Evolutionary conservation across 1,140 invertebrate species (phyloP).

Genomic region (Telenomus remus): DNA sequence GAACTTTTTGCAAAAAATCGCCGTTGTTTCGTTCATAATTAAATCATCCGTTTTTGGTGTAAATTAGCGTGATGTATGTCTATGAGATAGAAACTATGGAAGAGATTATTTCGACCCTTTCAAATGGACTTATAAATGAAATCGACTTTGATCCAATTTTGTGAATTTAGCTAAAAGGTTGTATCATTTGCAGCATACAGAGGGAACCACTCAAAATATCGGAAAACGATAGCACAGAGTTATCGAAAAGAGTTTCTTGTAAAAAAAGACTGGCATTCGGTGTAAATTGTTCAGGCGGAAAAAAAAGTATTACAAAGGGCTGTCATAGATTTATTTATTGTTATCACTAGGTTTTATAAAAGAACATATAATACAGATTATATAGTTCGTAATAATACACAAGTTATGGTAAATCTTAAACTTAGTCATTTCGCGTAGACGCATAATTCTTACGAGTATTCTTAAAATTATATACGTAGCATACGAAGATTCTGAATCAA

Average conservation of each 20-base stretch:
- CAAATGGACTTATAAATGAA: conserved; percentile 9
- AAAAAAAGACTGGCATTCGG: too few species aligned
- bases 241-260: conserved; percentile 1
- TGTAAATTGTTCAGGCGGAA: neutral
- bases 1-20: conserved; percentile 11
- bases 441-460: conserved; percentile 58
- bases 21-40: conserved; percentile 5
- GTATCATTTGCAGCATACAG: conserved; percentile 15
- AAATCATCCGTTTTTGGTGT: conserved; percentile 8
- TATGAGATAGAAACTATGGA: conserved; percentile 10
- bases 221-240: conserved; percentile 28
- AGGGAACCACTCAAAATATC: conserved; percentile 18
- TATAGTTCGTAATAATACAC: conserved; percentile 63
- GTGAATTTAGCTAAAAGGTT: conserved; percentile 15
- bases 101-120: conserved; percentile 4
- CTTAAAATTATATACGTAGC: conserved; percentile 57
- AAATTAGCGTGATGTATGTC: conserved; percentile 3
- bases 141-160: conserved; percentile 18
- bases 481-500: conserved; percentile 50
- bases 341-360: conserved; percentile 72
- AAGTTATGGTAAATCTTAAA: conserved; percentile 18
- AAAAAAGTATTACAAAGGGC: conserved; percentile 13
- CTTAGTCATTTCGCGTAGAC: too few species aligned
- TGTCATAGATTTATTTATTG: conserved; percentile 67
- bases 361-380: conserved; percentile 73